Conservation (phyloP, 1,140 invertebrate species). For the Reticulitermes speratus region DNA sequence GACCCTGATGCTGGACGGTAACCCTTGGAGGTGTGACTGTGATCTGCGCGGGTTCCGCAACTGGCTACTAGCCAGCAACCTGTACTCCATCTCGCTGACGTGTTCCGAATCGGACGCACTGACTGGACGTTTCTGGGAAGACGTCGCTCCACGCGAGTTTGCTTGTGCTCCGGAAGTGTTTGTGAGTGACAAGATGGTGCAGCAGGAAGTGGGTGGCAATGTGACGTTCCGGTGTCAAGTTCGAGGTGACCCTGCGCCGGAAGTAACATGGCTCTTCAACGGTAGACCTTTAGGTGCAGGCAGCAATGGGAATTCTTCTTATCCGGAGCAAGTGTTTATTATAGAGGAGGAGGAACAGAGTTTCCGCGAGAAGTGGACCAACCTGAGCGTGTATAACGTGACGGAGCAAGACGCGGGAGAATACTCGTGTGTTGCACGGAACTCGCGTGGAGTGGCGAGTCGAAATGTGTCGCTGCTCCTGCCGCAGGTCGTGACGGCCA, state of each 20-base stretch:
- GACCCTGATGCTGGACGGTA: conserved; percentile 76
- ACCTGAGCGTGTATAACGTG: conserved; percentile 71
- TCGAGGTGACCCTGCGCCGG: conserved; percentile 78
- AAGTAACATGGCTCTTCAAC: conserved; percentile 79
- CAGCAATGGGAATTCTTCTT: conserved; percentile 45
- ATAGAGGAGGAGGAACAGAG: conserved; percentile 43
- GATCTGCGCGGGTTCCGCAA: conserved; percentile 74
- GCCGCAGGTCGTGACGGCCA: conserved; percentile 65
- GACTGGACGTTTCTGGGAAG: conserved; percentile 62
- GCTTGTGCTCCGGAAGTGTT: conserved; percentile 70
- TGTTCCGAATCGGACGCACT: conserved; percentile 61
- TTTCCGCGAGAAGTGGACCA: conserved; percentile 62
- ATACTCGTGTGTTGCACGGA: conserved; percentile 76
- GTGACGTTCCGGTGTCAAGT: conserved; percentile 78
- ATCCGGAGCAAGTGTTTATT: conserved; percentile 48
- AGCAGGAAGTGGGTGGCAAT: conserved; percentile 71
- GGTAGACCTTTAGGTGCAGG: conserved; percentile 59
- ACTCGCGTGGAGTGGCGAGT: conserved; percentile 68
- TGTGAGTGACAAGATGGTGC: conserved; percentile 61
- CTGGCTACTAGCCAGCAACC: conserved; percentile 70
- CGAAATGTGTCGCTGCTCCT: conserved; percentile 69
- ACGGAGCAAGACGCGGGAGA: conserved; percentile 74
- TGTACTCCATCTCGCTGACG: conserved; percentile 63
- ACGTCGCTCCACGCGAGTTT: conserved; percentile 64
- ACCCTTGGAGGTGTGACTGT: conserved; percentile 88